A percentile compares a stretch with the other conserved stretches of the same genome.
Evolutionary conservation across 2,113 vertebrate genomes (phyloP).

Genomic region (Raja brachyura): DNA sequence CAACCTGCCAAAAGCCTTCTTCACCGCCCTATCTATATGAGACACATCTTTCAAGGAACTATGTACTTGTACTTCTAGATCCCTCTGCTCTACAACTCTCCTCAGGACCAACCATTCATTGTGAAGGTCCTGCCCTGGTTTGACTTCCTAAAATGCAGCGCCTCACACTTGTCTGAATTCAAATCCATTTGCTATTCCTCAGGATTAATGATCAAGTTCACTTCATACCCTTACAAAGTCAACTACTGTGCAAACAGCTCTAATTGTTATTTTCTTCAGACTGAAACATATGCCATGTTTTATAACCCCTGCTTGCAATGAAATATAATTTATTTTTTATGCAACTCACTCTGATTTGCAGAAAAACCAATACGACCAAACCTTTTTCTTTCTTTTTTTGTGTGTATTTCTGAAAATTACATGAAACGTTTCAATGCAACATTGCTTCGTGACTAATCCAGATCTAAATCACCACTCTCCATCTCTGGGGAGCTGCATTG

Average conservation of each 20-base stretch:
- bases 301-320: neutral
- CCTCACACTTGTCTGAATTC: too few relatives aligned
- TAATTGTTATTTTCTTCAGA: neutral
- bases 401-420: neutral
- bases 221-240: neutral
- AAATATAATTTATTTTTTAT: neutral
- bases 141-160: too few relatives aligned
- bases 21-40: too few relatives aligned
- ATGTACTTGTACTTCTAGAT: too few relatives aligned
- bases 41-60: too few relatives aligned
- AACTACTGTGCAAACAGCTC: neutral
- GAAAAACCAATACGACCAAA: neutral
- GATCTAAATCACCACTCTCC: neutral
- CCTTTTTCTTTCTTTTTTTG: neutral
- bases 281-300: neutral
- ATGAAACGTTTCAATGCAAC: neutral
- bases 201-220: neutral
- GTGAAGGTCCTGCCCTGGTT: too few relatives aligned
- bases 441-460: neutral
- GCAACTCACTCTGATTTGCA: neutral
- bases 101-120: too few relatives aligned
- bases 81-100: too few relatives aligned
- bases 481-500: slow-evolving; percentile 18
- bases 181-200: too few relatives aligned
- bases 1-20: too few relatives aligned